Percentiles rank a stretch among this genome's conserved stretches.
Evolutionary conservation across 2,888 invertebrate species (phyloP).

Genomic region (Micoletzkya japonica): DNA sequence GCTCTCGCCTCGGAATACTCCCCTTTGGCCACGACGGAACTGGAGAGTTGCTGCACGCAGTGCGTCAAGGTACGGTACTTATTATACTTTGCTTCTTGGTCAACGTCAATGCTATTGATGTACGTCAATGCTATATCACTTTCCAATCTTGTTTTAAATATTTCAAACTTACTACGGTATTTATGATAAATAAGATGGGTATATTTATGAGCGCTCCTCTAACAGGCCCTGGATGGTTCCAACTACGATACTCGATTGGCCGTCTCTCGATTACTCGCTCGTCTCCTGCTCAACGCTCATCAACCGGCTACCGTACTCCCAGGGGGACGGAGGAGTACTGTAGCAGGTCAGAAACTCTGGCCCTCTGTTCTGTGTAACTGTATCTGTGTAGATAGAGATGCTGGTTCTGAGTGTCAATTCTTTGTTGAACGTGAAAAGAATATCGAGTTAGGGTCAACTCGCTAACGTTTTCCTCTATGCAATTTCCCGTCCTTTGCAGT

Average conservation of each 20-base stretch:
- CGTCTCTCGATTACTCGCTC: slow-evolving; percentile 87
- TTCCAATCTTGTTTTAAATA: too few species aligned
- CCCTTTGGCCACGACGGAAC: slow-evolving; percentile 74
- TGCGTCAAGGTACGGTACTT: slow-evolving; percentile 50
- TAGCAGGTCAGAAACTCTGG: too few species aligned
- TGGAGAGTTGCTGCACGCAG: slow-evolving; percentile 55
- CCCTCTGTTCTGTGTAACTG: too few species aligned
- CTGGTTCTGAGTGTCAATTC: too few species aligned
- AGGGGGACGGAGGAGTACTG: not conserved
- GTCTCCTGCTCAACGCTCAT: slow-evolving; percentile 75
- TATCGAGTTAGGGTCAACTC: too few species aligned
- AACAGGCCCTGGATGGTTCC: slow-evolving; percentile 80
- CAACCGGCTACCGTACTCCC: slow-evolving; percentile 33
- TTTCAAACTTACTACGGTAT: not conserved
- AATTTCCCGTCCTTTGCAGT: not conserved
- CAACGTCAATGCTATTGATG: too few species aligned
- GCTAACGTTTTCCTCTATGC: too few species aligned
- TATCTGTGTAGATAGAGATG: too few species aligned
- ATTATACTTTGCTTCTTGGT: too few species aligned
- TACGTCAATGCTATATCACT: too few species aligned
- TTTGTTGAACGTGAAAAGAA: too few species aligned
- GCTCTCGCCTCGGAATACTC: slow-evolving; percentile 86
- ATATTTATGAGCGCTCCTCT: not conserved
- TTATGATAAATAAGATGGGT: not conserved
- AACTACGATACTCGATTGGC: slow-evolving; percentile 89